Evolutionary conservation across 2,797 vertebrate species (phyloP).

Genomic region (Todus mexicanus): DNA sequence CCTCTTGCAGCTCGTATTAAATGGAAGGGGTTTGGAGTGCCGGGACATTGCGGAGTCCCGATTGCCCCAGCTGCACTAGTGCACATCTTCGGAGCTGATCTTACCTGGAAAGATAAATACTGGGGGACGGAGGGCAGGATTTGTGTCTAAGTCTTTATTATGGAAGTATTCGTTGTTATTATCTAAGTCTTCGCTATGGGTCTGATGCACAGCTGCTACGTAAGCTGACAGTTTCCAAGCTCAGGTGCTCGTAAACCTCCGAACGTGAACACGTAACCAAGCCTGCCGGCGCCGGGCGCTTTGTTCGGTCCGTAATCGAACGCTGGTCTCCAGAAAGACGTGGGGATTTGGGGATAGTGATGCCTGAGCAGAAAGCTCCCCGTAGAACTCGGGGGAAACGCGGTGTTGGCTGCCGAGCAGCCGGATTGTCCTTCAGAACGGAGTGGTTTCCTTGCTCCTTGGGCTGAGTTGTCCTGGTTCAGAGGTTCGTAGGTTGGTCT

Average conservation of each 20-base stretch:
- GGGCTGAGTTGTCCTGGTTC: not conserved
- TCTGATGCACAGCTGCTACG: not conserved
- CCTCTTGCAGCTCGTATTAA: not conserved
- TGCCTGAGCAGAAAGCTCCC: not conserved
- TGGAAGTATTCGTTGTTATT: too few species aligned
- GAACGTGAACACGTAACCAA: not conserved
- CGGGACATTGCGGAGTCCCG: not conserved
- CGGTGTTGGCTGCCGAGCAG: not conserved
- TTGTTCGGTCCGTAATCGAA: not conserved
- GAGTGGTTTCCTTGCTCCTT: not conserved
- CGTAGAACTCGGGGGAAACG: not conserved
- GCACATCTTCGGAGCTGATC: not conserved
- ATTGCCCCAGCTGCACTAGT: not conserved
- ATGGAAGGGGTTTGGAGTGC: not conserved
- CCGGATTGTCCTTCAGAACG: not conserved
- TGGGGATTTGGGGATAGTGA: not conserved
- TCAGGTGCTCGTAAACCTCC: not conserved
- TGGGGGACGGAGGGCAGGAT: too few species aligned
- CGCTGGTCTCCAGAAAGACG: not conserved
- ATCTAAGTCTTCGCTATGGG: not conserved
- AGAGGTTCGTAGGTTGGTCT: not conserved
- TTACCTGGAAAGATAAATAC: not conserved
- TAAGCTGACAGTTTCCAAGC: not conserved
- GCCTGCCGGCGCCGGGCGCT: not conserved
- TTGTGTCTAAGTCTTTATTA: not conserved